Evolutionary conservation across 2,113 vertebrate species (phyloP).

Genomic region (Polypterus bichir): DNA sequence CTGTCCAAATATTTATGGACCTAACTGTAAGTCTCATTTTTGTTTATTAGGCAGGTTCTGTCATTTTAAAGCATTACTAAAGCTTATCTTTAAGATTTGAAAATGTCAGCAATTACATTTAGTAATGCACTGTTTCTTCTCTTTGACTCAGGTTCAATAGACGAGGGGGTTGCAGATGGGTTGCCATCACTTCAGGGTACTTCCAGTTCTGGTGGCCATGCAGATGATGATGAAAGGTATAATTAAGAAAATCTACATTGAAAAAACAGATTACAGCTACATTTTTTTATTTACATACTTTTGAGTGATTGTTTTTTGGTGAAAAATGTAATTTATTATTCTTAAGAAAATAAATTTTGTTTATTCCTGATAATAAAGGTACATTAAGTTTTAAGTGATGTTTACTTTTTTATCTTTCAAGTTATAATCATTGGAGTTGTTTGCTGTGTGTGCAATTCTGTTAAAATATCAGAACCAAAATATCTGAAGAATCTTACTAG

Average conservation of each 20-base stretch:
- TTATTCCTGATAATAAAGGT: not conserved
- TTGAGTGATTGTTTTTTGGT: not conserved
- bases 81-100: not conserved
- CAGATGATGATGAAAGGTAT: slow-evolving; percentile 83
- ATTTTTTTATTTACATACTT: no score
- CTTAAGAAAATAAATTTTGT: not conserved
- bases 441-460: no score
- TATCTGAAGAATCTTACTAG: no score
- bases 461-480: no score
- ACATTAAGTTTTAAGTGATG: no score
- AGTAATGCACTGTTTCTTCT: not conserved
- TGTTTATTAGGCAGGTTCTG: no score
- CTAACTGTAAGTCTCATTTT: no score
- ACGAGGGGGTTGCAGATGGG: slow-evolving; percentile 81
- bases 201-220: slow-evolving; percentile 63
- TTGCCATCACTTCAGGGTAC: slow-evolving; percentile 74
- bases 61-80: not conserved
- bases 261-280: no score
- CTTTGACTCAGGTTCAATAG: slow-evolving; percentile 64
- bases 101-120: not conserved
- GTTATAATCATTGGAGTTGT: no score
- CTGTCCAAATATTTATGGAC: no score
- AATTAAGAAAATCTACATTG: slow-evolving; percentile 20
- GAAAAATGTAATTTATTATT: not conserved
- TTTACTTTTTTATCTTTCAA: no score